Percentiles rank a stretch among this genome's conserved stretches.
Evolutionary conservation across 2,113 vertebrate genomes (phyloP).

Genomic region (Apus apus): DNA sequence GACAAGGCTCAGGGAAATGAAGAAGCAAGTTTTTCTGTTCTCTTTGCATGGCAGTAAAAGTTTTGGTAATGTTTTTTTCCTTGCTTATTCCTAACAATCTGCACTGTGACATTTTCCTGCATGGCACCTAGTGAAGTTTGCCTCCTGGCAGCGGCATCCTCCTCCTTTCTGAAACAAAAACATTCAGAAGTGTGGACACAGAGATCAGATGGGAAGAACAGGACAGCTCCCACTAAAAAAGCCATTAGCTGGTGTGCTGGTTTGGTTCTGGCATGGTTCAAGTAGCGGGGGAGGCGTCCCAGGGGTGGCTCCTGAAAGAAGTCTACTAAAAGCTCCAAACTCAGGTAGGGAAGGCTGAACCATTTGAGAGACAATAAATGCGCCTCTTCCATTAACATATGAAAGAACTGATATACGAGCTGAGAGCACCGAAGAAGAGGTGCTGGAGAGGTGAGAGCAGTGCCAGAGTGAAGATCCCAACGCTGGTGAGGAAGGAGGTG

Average conservation of each 20-base stretch:
- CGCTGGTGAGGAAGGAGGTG: too few relatives aligned
- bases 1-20: not conserved
- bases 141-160: not conserved
- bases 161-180: constrained; percentile 10
- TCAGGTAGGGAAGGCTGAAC: too few relatives aligned
- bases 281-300: too few relatives aligned
- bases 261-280: too few relatives aligned
- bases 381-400: too few relatives aligned
- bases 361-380: too few relatives aligned
- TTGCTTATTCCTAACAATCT: not conserved
- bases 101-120: not conserved
- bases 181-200: not conserved
- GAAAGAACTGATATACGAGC: too few relatives aligned
- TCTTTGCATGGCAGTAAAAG: not conserved
- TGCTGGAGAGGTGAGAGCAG: too few relatives aligned
- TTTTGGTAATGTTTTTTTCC: not conserved
- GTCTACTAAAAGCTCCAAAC: too few relatives aligned
- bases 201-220: constrained; percentile 1
- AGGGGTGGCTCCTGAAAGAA: too few relatives aligned
- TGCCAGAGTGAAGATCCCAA: too few relatives aligned
- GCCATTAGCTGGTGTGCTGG: not conserved
- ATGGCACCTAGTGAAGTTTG: not conserved
- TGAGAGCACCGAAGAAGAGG: too few relatives aligned
- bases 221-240: not conserved
- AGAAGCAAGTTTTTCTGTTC: not conserved